phyloP scores from a whole-genome alignment of 2,888 invertebrate genomes.

The Laothoe populi region DNA sequence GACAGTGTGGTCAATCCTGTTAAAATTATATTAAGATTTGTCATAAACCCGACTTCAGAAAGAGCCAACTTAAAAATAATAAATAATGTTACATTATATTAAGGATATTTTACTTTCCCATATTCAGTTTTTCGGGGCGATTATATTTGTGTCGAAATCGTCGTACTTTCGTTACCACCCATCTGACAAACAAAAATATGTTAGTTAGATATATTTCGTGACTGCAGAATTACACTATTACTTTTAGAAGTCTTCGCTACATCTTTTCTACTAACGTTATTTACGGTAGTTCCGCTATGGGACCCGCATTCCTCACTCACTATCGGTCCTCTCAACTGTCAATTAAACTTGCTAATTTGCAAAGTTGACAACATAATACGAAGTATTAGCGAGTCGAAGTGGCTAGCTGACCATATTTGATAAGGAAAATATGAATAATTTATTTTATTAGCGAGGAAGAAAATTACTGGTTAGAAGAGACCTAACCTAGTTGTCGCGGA shows the following conservation, averaged over 20 bases:
- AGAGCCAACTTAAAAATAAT: too few species aligned
- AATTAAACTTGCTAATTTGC: neutral
- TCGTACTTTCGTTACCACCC: too few species aligned
- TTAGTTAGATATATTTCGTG: too few species aligned
- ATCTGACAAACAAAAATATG: too few species aligned
- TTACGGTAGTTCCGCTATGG: neutral
- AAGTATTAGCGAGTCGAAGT: neutral
- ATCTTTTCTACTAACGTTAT: neutral
- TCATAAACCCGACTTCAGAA: too few species aligned
- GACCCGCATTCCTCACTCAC: neutral
- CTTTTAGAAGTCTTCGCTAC: neutral
- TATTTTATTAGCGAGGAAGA: neutral
- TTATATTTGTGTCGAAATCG: too few species aligned
- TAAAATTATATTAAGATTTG: too few species aligned
- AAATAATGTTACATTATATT: too few species aligned
- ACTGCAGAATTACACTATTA: too few species aligned
- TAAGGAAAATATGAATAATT: conserved; percentile 14
- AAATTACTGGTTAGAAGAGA: conserved; percentile 9
- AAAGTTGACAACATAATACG: conserved; percentile 16
- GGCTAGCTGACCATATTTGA: neutral
- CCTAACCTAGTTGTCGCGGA: neutral
- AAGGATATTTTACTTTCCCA: too few species aligned
- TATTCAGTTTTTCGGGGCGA: too few species aligned
- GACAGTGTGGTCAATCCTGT: too few species aligned
- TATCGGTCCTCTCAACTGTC: neutral